Base-by-base conservation (phyloP, 1,140 invertebrate genomes). In the Pseudomyrmex gracilis region DNA sequence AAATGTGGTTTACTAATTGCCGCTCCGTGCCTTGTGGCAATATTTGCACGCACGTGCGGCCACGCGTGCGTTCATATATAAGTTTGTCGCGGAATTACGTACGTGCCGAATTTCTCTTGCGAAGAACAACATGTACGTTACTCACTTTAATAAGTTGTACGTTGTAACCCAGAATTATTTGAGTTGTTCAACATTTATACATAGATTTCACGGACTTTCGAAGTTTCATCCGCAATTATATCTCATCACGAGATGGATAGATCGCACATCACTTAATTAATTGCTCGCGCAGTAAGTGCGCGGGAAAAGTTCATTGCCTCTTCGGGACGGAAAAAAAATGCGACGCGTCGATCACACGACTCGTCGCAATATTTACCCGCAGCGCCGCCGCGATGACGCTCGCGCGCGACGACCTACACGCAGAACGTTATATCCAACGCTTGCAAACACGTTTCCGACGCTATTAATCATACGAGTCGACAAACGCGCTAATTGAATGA, bases 401-500 rank as follows among this genome's bases (percentile, higher is more conserved):
- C 15, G 53, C 49, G 76, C 61, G 3, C 55, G 13, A 63, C 55
- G 13, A 63, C 51, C 24, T 47, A 60, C 67, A 58, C 49, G 20
- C 34, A 34, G 34, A 7, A 61, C 61, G 60, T 67, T 58, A 24
- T 74, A 85, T 83, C 34, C 34, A 34, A 34, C 77, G 68, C 80
- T 86, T 83, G 82, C 71, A 82, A 84, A 84, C 53, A 78, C 77
- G 73, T 85, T 82, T 15, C 49, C 70, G 71, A 78, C 76, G 57
- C 76, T 83, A 89, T 88, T 86, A 89, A 89, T 89, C 85, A 88
- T 47, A 78, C 80, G 74, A 76, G 66, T 63, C 88, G 83, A 76
- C 74, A 83, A 78, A 82, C 74, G 83, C 70, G 78, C 83, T 89
- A 89, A 89, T 89, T 88, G 84, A 89, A 88, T 83, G 82, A 78